Evolutionary conservation across 2,888 invertebrate species (phyloP), one percentile per base, ranked within the genome.

Genomic region (Rapana venosa): DNA sequence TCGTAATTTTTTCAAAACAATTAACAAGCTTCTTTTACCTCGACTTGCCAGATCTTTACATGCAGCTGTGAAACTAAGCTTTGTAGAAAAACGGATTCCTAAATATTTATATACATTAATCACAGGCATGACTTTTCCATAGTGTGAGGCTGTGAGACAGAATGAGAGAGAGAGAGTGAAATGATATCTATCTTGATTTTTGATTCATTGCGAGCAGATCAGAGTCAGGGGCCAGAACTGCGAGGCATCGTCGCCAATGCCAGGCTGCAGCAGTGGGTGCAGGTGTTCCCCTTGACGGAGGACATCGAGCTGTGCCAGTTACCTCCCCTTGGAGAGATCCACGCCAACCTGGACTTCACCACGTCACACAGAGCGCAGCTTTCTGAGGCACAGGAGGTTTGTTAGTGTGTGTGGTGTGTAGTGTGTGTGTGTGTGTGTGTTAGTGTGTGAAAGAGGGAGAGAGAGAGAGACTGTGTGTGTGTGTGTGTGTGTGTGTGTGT

Each of bases 381-480:
- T 22, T 92, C 93, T 56, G 93, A 93, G 22, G 91, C 93, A 89
- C 95, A 95, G 87, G 95, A 96, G 95, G 96, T 96, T 85, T 85
- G 36, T 56, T 8, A 5, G 74, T 74, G 74, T 74, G 74, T 66
- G 66, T 66, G 2, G 66, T 47, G 47, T 47, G 47, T 47, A 8
- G 47, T 47, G 74, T 17, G 26, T 74, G 74, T 74, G 17, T n/a
- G 93, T 93, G 22, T 94, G 96, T 96, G 97, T 97, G 89, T 96
- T 98, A 36, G 96, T 98, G 92, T 97, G 98, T 93, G 97, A 97
- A 81, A 97, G 98, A 8, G 61, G 2, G 61, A 8, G 61, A 8
- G 61, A 2, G 15, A 8, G 2, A 8, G 61, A 8, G 61, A 8
- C 6, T 61, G 61, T 22, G 22, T 15, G 61, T 61, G 61, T 61